Evolutionary conservation across 2,888 invertebrate species (phyloP).

Genomic region (Neoascia interrupta): DNA sequence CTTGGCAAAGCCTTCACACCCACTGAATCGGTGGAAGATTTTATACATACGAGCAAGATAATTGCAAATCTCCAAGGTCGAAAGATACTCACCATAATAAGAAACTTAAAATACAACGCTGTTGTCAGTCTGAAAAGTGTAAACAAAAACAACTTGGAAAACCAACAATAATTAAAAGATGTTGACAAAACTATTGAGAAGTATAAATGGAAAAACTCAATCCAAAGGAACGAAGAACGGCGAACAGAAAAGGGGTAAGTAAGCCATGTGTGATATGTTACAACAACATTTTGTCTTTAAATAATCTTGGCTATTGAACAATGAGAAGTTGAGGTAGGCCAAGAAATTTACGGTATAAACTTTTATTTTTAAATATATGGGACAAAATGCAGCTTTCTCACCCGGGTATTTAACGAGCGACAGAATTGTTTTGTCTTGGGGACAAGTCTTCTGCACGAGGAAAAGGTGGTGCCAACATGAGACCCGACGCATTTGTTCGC

Average conservation of each 20-base stretch:
- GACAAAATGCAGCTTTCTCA: no score
- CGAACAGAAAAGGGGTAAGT: conserved; percentile 39
- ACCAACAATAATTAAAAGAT: conserved; percentile 29
- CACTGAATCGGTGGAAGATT: conserved; percentile 7
- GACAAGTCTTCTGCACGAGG: no score
- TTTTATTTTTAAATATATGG: no score
- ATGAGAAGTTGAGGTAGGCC: conserved; percentile 32
- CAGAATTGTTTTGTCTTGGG: no score
- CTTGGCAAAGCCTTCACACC: conserved; percentile 5
- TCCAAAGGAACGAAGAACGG: conserved; percentile 9
- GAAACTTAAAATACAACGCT: conserved; percentile 10
- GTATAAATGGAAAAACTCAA: conserved; percentile 34
- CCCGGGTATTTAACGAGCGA: no score
- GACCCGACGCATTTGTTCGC: no score
- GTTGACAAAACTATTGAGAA: conserved; percentile 53
- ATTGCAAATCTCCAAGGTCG: conserved; percentile 29
- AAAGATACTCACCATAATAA: not conserved
- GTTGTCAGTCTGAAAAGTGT: no score
- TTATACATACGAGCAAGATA: not conserved
- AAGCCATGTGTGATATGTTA: not conserved
- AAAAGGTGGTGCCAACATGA: no score
- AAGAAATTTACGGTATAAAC: not conserved
- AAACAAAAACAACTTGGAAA: not conserved
- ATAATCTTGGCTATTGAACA: not conserved
- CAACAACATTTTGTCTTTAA: conserved; percentile 7